Evolutionary conservation across 2,888 invertebrate species (phyloP).

Genomic region (Conomelus anceps): DNA sequence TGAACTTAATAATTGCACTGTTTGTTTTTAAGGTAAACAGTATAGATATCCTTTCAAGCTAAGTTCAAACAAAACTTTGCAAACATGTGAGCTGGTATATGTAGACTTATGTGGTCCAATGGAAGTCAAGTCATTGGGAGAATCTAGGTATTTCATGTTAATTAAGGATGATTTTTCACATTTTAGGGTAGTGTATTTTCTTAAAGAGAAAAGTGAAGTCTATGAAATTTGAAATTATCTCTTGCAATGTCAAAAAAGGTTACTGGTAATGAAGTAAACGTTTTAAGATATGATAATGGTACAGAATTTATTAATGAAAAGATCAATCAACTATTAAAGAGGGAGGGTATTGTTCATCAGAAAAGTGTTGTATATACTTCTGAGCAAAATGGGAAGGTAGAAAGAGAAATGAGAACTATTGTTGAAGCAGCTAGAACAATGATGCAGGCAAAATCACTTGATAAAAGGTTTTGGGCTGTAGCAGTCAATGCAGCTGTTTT

Average conservation of each 20-base stretch:
- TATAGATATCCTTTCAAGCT: background rate
- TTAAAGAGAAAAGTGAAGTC: constrained; percentile 32
- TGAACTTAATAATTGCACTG: background rate
- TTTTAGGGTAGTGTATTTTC: constrained; percentile 35
- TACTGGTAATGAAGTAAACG: constrained; percentile 36
- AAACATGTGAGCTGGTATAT: constrained; percentile 34
- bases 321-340: constrained; percentile 30
- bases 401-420: constrained; percentile 29
- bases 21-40: no score
- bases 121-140: constrained; percentile 32
- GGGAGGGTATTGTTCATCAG: constrained; percentile 25
- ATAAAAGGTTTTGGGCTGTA: constrained; percentile 12
- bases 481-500: constrained; percentile 4
- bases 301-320: constrained; percentile 37
- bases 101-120: constrained; percentile 34
- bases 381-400: constrained; percentile 27
- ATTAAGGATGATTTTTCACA: constrained; percentile 36
- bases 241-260: constrained; percentile 32
- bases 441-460: constrained; percentile 24
- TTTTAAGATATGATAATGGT: constrained; percentile 37
- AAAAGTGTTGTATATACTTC: constrained; percentile 28
- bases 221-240: constrained; percentile 23
- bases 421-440: constrained; percentile 30
- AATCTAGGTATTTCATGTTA: constrained; percentile 33
- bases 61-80: constrained; percentile 22